Base-by-base conservation (phyloP, 2,113 vertebrate genomes). In the Leptobrachium leishanense region DNA sequence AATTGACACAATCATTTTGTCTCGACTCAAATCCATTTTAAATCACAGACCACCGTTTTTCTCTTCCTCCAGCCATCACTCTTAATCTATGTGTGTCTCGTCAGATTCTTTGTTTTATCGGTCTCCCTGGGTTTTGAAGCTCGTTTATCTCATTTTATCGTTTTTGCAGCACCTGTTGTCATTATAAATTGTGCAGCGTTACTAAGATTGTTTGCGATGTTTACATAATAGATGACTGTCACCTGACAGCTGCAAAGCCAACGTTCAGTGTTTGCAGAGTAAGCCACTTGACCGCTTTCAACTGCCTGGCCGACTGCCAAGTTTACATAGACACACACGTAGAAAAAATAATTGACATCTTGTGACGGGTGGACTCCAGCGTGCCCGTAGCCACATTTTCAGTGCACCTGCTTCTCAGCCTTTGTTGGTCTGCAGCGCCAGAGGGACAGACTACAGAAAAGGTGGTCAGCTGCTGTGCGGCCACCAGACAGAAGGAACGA, bases 211-310 rank as follows among this genome's bases (percentile, higher is more conserved):
- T 59, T 59, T 8, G 55, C 13, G 55, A 59, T 59, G 9, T 59
- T 4, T 59, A 59, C 4, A 59, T 59, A 10, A 12, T 59, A 59
- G 13, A 59, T 15, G 11, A 59, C 13, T 13, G 13, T 59, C 10
- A 15, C 55, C 55, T 59, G 55, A 59, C 55, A 59, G 55, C 55
- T 59, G 55, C 55, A 59, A 59, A 59, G 55, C 55, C 50, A 59
- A 13, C 13, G 55, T 10, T 59, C 46, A 11, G 55, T 59, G 55
- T 59, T 59, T 12, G 11, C 3, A 12, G 13, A 59, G 55, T 12
- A 12, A 59, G 55, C 55, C 55, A 15, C 55, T 57, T 11, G 55
- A 57, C 55, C 55, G 55, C 55, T 10, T 57, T 57, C 13, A 57
- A 2, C 55, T 59, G 55, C 13, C 55, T 59, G 10, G 55, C 13